Conservation (phyloP, 2,113 vertebrate species). For the Himantopus leucocephalus region DNA sequence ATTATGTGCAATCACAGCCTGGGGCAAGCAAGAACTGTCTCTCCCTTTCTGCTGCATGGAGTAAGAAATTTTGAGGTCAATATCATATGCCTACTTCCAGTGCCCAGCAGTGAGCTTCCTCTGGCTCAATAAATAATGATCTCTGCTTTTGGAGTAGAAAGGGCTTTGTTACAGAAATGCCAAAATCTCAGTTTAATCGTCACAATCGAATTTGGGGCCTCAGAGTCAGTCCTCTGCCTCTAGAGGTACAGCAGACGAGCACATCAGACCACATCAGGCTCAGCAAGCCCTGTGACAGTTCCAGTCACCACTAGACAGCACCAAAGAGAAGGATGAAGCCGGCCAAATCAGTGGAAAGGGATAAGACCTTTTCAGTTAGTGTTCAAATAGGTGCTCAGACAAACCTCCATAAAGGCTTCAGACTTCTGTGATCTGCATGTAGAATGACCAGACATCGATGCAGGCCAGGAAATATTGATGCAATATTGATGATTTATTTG, state of each 20-base stretch:
- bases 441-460: background rate
- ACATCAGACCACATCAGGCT: background rate
- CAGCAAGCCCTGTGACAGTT: background rate
- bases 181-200: background rate
- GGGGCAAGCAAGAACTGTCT: background rate
- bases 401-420: background rate
- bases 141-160: background rate
- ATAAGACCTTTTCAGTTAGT: background rate
- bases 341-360: background rate
- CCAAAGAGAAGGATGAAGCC: background rate
- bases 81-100: background rate
- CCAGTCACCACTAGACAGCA: background rate
- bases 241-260: background rate
- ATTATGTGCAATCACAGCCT: background rate
- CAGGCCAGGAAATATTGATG: background rate
- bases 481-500: background rate
- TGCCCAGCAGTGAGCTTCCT: background rate
- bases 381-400: background rate
- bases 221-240: background rate
- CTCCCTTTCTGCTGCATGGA: background rate
- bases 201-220: background rate
- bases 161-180: background rate
- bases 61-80: background rate
- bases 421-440: background rate
- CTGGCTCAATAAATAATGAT: background rate